A percentile compares a stretch with the other conserved stretches of the same genome.
phyloP scores from a whole-genome alignment of 2,113 vertebrate genomes.

The Mola mola region DNA sequence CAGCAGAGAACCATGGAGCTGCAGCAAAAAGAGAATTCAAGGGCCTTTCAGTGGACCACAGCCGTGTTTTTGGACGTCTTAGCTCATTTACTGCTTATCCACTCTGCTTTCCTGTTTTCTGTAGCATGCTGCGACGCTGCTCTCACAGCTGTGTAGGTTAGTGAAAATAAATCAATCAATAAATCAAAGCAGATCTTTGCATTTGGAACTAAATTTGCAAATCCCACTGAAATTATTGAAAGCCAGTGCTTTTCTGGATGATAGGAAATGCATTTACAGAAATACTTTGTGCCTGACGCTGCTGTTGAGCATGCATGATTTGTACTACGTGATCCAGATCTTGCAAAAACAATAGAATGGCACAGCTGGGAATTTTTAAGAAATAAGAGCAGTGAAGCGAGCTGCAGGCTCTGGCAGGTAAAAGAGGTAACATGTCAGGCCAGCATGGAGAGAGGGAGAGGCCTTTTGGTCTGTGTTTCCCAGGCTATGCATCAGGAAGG shows the following conservation, averaged over 20 bases:
- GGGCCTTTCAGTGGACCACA: constrained; percentile 21
- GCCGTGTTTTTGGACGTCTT: constrained; percentile 12
- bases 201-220: too few species aligned
- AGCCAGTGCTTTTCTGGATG: not conserved
- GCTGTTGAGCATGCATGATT: too few species aligned
- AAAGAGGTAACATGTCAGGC: constrained; percentile 17
- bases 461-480: constrained; percentile 73
- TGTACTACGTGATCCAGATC: too few species aligned
- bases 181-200: too few species aligned
- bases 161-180: too few species aligned
- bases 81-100: constrained; percentile 28
- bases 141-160: too few species aligned
- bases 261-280: not conserved
- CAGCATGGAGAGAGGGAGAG: constrained; percentile 49
- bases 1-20: constrained; percentile 24
- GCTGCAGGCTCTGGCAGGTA: not conserved
- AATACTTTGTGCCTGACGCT: too few species aligned
- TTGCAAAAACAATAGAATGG: too few species aligned
- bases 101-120: not conserved
- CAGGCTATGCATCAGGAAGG: constrained; percentile 81
- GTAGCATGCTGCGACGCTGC: constrained; percentile 8
- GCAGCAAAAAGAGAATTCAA: constrained; percentile 37
- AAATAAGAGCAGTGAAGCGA: not conserved
- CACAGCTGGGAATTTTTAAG: not conserved
- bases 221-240: too few species aligned